phyloP scores from a whole-genome alignment of 2,113 vertebrate genomes.

The Rhinoderma darwinii region DNA sequence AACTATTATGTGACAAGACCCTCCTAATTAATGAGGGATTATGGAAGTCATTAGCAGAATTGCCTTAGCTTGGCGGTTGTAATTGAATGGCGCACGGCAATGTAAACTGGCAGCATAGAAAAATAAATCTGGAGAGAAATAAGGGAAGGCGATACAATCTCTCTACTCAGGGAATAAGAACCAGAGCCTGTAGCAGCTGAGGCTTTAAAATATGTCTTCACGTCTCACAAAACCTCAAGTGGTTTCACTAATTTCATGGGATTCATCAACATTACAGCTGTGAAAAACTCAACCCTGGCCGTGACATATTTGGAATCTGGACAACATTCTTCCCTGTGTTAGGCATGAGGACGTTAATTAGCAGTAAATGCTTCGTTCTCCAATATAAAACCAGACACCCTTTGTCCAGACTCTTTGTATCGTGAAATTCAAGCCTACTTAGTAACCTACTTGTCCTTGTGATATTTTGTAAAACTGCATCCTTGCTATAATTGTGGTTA shows the following conservation, averaged over 20 bases:
- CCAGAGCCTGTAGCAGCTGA: slow-evolving; percentile 32
- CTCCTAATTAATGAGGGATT: slow-evolving; percentile 38
- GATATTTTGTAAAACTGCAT: slow-evolving; percentile 17
- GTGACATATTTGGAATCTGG: slow-evolving; percentile 54
- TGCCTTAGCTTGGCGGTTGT: background rate
- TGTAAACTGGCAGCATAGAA: background rate
- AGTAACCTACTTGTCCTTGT: background rate
- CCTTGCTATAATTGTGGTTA: slow-evolving; percentile 18
- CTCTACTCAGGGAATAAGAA: background rate
- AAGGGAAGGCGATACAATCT: slow-evolving; percentile 39
- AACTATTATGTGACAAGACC: slow-evolving; percentile 1
- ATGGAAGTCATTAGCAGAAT: slow-evolving; percentile 37
- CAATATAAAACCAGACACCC: slow-evolving; percentile 22
- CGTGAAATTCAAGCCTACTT: background rate
- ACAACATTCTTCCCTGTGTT: slow-evolving; percentile 44
- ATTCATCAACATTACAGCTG: slow-evolving; percentile 50
- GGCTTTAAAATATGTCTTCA: slow-evolving; percentile 3
- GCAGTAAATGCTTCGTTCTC: slow-evolving; percentile 31
- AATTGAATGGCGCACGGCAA: slow-evolving; percentile 7
- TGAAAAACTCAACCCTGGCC: slow-evolving; percentile 50
- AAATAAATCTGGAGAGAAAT: slow-evolving; percentile 29
- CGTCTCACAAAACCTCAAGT: slow-evolving; percentile 23
- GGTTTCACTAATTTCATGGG: slow-evolving; percentile 49
- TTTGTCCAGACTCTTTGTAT: slow-evolving; percentile 18
- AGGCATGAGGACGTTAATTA: slow-evolving; percentile 52